These are phyloP conservation scores for Cydia splendana DNA, from an alignment of 1,140 invertebrate species.

Conservation along the genomic window DNA sequence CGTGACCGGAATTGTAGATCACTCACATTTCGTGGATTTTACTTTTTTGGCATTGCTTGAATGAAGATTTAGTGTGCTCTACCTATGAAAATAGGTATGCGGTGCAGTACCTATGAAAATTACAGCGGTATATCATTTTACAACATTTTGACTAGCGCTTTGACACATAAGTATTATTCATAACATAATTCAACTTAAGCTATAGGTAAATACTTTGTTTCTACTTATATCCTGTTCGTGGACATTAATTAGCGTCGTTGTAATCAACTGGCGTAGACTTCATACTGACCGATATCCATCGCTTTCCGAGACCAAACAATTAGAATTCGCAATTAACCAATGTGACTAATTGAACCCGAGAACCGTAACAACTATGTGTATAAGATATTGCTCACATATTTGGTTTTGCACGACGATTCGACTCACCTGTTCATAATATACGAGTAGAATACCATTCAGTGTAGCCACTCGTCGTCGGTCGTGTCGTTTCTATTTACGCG, in stretches of 20 bases:
- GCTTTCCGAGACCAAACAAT: background rate
- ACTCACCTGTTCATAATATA: background rate
- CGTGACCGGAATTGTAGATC: slow-evolving; percentile 23
- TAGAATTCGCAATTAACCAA: background rate
- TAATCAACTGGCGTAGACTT: background rate
- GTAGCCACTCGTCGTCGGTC: background rate
- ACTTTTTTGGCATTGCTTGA: slow-evolving; percentile 27
- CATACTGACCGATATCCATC: background rate
- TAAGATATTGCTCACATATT: background rate
- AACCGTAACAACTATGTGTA: background rate
- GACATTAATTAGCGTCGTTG: background rate
- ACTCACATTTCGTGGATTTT: slow-evolving; percentile 9
- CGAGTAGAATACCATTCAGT: background rate
- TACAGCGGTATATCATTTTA: background rate
- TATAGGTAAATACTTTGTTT: no score
- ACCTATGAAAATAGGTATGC: background rate
- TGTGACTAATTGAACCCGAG: background rate
- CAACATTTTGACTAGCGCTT: background rate
- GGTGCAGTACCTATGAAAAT: background rate
- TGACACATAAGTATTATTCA: no score
- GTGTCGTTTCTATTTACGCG: slow-evolving; percentile 15
- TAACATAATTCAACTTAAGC: background rate
- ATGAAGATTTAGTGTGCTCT: slow-evolving; percentile 17
- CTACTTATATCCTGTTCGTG: background rate
- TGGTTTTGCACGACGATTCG: background rate